Evolutionary conservation across 2,797 vertebrate genomes (phyloP).

Genomic region (Hylomyscus alleni): DNA sequence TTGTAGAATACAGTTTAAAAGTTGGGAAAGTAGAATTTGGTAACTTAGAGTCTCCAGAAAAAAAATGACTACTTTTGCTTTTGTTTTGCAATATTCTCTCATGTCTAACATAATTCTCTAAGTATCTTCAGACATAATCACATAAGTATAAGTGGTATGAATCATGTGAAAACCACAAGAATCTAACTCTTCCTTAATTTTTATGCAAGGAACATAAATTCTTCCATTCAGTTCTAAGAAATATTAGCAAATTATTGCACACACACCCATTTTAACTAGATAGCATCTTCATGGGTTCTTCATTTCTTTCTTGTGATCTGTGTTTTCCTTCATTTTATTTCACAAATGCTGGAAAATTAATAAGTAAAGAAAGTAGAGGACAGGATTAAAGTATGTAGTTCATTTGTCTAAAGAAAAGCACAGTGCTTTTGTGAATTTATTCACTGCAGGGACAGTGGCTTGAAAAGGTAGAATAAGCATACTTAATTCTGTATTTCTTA

Average conservation of each 20-base stretch:
- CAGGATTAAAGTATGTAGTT: neutral
- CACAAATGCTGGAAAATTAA: neutral
- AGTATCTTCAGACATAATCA: neutral
- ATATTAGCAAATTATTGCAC: neutral
- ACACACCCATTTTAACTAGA: neutral
- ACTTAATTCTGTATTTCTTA: neutral
- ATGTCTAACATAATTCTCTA: neutral
- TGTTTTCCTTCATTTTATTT: neutral
- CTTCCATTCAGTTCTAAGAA: neutral
- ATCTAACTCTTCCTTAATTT: neutral
- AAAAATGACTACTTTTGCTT: neutral
- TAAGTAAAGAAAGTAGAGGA: neutral
- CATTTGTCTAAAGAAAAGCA: neutral
- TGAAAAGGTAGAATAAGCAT: constrained; percentile 16
- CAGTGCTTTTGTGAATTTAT: neutral
- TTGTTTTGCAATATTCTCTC: neutral
- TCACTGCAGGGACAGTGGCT: neutral
- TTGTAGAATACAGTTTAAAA: constrained; percentile 17
- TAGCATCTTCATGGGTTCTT: neutral
- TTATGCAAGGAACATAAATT: neutral
- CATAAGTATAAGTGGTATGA: neutral
- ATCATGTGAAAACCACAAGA: neutral
- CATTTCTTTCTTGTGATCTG: neutral
- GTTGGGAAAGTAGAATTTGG: neutral
- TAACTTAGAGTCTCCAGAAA: neutral